A percentile compares a stretch with the other conserved stretches of the same genome.
Conservation (phyloP, 2,797 vertebrate genomes). For the Clarias fuscus region DNA sequence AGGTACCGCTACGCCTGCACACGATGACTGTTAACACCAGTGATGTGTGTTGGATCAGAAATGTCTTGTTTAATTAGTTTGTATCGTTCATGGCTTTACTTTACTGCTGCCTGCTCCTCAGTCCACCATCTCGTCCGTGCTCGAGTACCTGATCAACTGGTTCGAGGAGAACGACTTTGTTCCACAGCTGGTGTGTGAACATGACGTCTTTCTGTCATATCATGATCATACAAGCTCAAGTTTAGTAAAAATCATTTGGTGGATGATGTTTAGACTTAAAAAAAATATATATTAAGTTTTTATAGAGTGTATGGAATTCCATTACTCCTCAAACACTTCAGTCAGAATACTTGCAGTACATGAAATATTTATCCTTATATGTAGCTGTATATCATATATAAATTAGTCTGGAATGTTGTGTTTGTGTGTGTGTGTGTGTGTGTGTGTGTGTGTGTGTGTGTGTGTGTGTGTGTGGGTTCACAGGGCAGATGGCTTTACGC, state of each 20-base stretch:
- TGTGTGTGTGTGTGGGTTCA: slow-evolving; percentile 21
- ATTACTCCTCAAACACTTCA: neutral
- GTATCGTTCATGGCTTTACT: neutral
- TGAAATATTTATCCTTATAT: neutral
- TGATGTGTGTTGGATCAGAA: neutral
- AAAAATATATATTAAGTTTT: too few relatives aligned
- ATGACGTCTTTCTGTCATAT: neutral
- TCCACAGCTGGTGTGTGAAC: slow-evolving; percentile 69
- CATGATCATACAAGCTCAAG: neutral
- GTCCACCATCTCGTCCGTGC: slow-evolving; percentile 85
- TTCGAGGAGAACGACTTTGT: slow-evolving; percentile 87
- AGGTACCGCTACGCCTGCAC: slow-evolving; percentile 75
- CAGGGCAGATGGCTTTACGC: slow-evolving; percentile 95
- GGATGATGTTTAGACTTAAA: neutral
- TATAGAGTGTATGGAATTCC: too few relatives aligned
- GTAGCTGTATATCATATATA: neutral
- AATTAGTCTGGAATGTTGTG: neutral
- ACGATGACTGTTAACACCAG: neutral
- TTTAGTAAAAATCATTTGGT: neutral
- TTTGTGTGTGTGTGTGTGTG: neutral
- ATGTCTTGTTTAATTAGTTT: neutral
- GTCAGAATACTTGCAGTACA: neutral
- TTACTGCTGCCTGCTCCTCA: slow-evolving; percentile 54
- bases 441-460: neutral
- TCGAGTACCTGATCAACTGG: slow-evolving; percentile 90